Base-by-base conservation (phyloP, 2,797 vertebrate genomes). In the Neosalanx taihuensis region DNA sequence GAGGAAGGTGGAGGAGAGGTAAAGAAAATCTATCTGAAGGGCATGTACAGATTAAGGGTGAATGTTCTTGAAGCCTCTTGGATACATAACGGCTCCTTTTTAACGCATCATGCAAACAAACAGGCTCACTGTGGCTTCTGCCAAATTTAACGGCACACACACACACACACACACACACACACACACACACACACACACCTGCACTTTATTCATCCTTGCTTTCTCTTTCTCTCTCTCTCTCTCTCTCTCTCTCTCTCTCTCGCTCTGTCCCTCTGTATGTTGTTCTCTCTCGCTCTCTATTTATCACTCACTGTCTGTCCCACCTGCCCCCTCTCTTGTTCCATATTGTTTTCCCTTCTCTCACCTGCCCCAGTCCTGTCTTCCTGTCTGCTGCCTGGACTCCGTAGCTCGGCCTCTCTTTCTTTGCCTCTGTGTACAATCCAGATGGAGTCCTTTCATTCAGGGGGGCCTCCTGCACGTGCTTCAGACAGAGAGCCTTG, bases 401-500 rank as follows among this genome's bases (percentile, higher is more conserved):
- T 75, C 66, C 72, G 41, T 76, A 64, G 70, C 51, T 73, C 67
- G 65, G 29, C 76, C 30, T 69, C 64, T 68, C 35, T 76, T 67
- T 68, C 67, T 62, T 51, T 73, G 66, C 41, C 37, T 51, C 69
- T 63, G 49, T 23, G 30, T 67, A 73, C 71, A 84, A 88, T 86
- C 88, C 90, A 92, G 91, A 85, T 84, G 73, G n/a, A 69, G 70
- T 82, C 72, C 69, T 84, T 88, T 89, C 90, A 87, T 83, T 91
- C 85, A 64, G 0, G 74, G 74, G 68, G 88, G 83, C 87, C 87
- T 72, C 67, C 79, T 85, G 87, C 91, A 92, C 91, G 91, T 92
- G 91, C 89, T 90, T 86, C 85, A 86, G 88, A 91, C 88, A 88
- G 86, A 63, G 87, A 89, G 88, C 88, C 89, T 89, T 83, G 81